Evolutionary conservation across 2,888 invertebrate genomes (phyloP).

Genomic region (Spodoptera littoralis): DNA sequence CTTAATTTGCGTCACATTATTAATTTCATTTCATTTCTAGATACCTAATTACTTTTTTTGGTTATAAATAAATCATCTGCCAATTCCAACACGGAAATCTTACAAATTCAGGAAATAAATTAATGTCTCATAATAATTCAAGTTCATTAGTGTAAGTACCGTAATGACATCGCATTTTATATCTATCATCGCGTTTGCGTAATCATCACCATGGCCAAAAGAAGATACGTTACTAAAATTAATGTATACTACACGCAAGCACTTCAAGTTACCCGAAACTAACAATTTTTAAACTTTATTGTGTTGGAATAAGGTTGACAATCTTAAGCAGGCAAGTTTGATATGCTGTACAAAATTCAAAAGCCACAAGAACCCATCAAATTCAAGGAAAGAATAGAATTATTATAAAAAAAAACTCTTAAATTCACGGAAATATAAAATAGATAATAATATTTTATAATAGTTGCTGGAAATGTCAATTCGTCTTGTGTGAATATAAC

Average conservation of each 20-base stretch:
- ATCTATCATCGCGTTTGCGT: slow-evolving; percentile 4
- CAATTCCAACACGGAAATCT: neutral
- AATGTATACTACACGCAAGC: no score
- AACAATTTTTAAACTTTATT: no score
- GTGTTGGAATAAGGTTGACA: no score
- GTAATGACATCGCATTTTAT: slow-evolving; percentile 22
- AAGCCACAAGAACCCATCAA: slow-evolving; percentile 28
- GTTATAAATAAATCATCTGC: no score
- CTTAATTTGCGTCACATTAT: no score
- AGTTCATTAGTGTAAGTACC: slow-evolving; percentile 1
- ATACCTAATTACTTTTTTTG: no score
- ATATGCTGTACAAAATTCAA: no score
- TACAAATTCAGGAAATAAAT: slow-evolving; percentile 8
- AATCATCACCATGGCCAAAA: slow-evolving; percentile 18
- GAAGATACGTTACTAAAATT: slow-evolving; percentile 7
- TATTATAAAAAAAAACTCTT: slow-evolving; percentile 23
- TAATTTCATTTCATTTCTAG: no score
- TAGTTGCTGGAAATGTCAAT: slow-evolving; percentile 44
- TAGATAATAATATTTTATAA: slow-evolving; percentile 20
- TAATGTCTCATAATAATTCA: slow-evolving; percentile 6
- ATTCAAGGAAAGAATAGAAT: slow-evolving; percentile 40
- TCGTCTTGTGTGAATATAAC: slow-evolving; percentile 9
- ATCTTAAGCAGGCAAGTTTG: no score
- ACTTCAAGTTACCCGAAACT: no score
- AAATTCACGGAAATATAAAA: slow-evolving; percentile 18